These are phyloP conservation scores for Lasaia peninsularis DNA, from an alignment of 1,140 invertebrate genomes.

Conservation along the genomic window DNA sequence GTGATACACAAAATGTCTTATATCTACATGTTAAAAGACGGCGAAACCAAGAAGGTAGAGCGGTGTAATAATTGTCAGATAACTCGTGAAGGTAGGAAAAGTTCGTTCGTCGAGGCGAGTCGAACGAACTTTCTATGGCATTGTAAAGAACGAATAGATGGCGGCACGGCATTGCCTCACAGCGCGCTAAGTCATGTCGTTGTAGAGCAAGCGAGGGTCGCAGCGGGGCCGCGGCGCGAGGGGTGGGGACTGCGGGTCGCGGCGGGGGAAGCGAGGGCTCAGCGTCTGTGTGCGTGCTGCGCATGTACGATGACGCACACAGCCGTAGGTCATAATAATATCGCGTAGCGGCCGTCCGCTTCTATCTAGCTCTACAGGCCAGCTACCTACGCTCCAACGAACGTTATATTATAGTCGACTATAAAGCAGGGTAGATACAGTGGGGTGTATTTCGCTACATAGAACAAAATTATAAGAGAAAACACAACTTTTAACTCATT, in stretches of 20 bases:
- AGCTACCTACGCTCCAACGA: constrained; percentile 60
- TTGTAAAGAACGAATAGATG: constrained; percentile 68
- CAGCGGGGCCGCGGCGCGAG: constrained; percentile 31
- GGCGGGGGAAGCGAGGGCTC: constrained; percentile 22
- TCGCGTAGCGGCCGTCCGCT: constrained; percentile 59
- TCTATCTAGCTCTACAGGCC: constrained; percentile 59
- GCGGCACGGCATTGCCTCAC: constrained; percentile 69
- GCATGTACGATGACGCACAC: constrained; percentile 48
- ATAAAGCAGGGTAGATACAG: constrained; percentile 61
- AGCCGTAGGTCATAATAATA: constrained; percentile 47
- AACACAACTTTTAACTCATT: constrained; percentile 20
- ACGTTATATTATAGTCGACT: constrained; percentile 58
- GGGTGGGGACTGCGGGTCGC: constrained; percentile 28
- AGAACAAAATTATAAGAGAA: constrained; percentile 36
- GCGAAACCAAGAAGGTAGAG: constrained; percentile 34
- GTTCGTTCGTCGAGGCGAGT: constrained; percentile 63
- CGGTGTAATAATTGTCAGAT: constrained; percentile 35
- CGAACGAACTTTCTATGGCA: constrained; percentile 73
- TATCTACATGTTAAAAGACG: neutral
- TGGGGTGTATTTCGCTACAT: constrained; percentile 46
- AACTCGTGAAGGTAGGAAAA: constrained; percentile 58
- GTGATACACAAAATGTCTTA: neutral
- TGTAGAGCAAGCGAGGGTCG: constrained; percentile 38
- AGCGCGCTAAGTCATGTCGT: constrained; percentile 58
- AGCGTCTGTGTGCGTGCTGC: constrained; percentile 39